Base-by-base conservation (phyloP, 2,113 vertebrate genomes). In the Larimichthys crocea region DNA sequence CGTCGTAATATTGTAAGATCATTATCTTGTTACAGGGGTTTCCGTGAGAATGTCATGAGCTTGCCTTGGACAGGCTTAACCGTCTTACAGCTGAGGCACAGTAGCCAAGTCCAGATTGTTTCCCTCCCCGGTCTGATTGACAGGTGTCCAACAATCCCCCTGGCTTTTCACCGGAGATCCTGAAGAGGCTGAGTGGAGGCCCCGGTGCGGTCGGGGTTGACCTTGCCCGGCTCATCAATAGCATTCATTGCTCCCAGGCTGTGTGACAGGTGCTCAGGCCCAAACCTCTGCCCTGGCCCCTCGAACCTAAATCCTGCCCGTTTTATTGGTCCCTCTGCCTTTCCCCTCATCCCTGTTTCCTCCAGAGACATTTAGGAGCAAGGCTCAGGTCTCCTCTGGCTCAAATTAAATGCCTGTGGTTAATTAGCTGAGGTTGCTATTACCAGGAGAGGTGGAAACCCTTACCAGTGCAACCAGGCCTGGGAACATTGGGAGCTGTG, bases 151-250 rank as follows among this genome's bases (percentile, higher is more conserved):
- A 83, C 92, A 89, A 93, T 93, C 94, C 92, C 85, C 56, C 55
- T 70, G 93, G 93, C 93, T 94, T 95, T 92, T 85, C 82, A 76
- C 93, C 89, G 84, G 92, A 94, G 93, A 94, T 95, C 90, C 90
- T 59, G 29, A 66, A 82, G 87, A 91, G 81, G 81, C 84, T 17
- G 62, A 52, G 55, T 20, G 85, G 80, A 88, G 86, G 77, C 88
- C 83, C 84, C 55, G 52, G 76, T 68, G 80, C 42, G 55, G 88
- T 79, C 24, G 35, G 49, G 82, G 71, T 60, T 77, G 89, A 91
- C 91, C 91, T 91, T 89, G 84, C 85, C 68, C 26, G 48, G 81
- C 85, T 93, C 92, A 90, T 91, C 90, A 88, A 91, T 90, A 88
- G 85, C 89, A 82, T 87, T 92, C 83, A 70, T 85, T 79, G 75